phyloP scores from a whole-genome alignment of 2,888 invertebrate species.

The Tinea pellionella region DNA sequence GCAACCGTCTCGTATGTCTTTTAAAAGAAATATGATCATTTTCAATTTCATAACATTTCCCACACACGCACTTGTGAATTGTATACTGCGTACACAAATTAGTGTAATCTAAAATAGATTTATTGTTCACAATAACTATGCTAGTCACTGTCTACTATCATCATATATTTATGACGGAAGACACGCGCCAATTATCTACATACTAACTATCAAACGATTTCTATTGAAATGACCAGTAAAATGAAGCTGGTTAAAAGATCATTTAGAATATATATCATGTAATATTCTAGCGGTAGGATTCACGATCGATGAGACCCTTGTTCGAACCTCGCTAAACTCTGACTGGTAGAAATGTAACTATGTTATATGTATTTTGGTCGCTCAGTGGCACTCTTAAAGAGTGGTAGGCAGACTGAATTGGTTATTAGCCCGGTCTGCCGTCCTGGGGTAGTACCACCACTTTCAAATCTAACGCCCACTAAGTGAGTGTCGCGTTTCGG shows the following conservation, averaged over 20 bases:
- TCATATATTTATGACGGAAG: slow-evolving; percentile 18
- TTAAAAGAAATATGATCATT: slow-evolving; percentile 69
- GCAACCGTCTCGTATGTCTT: slow-evolving; percentile 59
- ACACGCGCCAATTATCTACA: slow-evolving; percentile 40
- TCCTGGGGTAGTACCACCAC: no score
- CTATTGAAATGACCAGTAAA: neutral
- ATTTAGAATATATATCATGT: neutral
- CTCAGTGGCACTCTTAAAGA: no score
- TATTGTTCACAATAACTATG: slow-evolving; percentile 28
- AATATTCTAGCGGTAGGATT: no score
- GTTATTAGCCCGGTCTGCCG: no score
- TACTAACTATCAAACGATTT: slow-evolving; percentile 18
- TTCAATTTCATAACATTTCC: slow-evolving; percentile 67
- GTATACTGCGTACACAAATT: slow-evolving; percentile 44
- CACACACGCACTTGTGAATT: slow-evolving; percentile 37
- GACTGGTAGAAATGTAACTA: no score
- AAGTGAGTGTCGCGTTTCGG: no score
- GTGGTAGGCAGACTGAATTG: no score
- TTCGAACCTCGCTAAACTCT: no score
- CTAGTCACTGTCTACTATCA: slow-evolving; percentile 25
- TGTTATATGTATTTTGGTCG: no score
- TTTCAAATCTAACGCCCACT: no score
- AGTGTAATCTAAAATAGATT: slow-evolving; percentile 64
- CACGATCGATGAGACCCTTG: no score
- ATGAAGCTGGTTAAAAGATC: neutral